Evolutionary conservation across 2,888 invertebrate species (phyloP).

Genomic region (Aspidiotus destructor): DNA sequence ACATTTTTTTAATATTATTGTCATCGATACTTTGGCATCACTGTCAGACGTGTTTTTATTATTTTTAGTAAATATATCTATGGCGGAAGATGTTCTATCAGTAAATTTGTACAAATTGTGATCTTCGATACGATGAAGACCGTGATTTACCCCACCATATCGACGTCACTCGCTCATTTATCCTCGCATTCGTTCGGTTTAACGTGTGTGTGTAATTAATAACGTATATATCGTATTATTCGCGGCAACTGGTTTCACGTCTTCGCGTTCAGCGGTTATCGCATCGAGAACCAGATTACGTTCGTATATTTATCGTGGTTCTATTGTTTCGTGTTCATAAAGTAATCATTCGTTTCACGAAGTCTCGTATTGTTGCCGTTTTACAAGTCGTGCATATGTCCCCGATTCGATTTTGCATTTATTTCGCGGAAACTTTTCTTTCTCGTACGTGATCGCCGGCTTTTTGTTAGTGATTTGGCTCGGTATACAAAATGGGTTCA

Average conservation of each 20-base stretch:
- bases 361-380: neutral
- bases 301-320: neutral
- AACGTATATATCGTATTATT: neutral
- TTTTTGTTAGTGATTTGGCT: no score
- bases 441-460: no score
- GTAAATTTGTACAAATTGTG: no score
- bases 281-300: conserved; percentile 13
- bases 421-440: no score
- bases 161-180: neutral
- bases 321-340: neutral
- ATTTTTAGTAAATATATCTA: no score
- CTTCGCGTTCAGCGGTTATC: conserved; percentile 10
- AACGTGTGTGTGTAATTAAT: conserved; percentile 6
- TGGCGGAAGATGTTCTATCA: no score
- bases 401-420: neutral
- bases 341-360: neutral
- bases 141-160: conserved; percentile 6
- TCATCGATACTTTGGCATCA: no score
- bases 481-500: neutral
- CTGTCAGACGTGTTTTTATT: no score
- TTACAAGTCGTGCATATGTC: neutral
- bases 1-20: no score
- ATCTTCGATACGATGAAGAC: no score
- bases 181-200: neutral
- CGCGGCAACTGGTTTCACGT: conserved; percentile 7